phyloP scores from a whole-genome alignment of 2,888 invertebrate species.

The Thecophora atra region DNA sequence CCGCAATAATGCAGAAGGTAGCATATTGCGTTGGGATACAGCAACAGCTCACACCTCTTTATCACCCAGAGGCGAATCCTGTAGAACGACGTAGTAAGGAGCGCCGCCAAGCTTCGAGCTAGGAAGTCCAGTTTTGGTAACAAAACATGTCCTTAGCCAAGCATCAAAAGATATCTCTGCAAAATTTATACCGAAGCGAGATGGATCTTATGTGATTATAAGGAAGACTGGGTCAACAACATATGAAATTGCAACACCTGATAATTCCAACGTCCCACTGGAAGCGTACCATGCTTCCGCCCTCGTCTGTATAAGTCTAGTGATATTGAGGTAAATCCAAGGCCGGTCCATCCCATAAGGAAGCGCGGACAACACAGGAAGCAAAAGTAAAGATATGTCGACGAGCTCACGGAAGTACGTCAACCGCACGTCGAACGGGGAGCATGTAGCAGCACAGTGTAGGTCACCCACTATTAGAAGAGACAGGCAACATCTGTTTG shows the following conservation, averaged over 20 bases:
- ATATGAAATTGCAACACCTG: conserved; percentile 24
- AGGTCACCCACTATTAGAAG: background rate
- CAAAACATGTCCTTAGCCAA: conserved; percentile 48
- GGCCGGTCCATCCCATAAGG: conserved; percentile 35
- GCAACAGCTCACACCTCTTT: too few relatives aligned
- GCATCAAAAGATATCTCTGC: conserved; percentile 45
- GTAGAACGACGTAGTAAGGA: background rate
- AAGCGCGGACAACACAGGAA: conserved; percentile 34
- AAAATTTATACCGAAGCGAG: conserved; percentile 54
- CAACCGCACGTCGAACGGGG: conserved; percentile 36
- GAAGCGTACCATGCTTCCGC: conserved; percentile 40
- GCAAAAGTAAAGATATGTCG: conserved; percentile 16
- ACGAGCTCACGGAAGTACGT: conserved; percentile 28
- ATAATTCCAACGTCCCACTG: conserved; percentile 34
- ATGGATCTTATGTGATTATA: conserved; percentile 41
- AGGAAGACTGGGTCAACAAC: conserved; percentile 44
- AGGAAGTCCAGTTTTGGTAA: conserved; percentile 49
- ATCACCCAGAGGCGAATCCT: too few relatives aligned
- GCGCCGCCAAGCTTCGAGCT: conserved; percentile 49
- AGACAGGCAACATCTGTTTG: too few relatives aligned
- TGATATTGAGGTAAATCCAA: conserved; percentile 22
- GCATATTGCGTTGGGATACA: too few relatives aligned
- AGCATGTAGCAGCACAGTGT: conserved; percentile 30
- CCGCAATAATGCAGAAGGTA: too few relatives aligned
- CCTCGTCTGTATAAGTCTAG: conserved; percentile 34